A percentile compares a stretch with the other conserved stretches of the same genome.
Conservation (phyloP, 2,888 invertebrate genomes). For the Rhopalosiphum nymphaeae region DNA sequence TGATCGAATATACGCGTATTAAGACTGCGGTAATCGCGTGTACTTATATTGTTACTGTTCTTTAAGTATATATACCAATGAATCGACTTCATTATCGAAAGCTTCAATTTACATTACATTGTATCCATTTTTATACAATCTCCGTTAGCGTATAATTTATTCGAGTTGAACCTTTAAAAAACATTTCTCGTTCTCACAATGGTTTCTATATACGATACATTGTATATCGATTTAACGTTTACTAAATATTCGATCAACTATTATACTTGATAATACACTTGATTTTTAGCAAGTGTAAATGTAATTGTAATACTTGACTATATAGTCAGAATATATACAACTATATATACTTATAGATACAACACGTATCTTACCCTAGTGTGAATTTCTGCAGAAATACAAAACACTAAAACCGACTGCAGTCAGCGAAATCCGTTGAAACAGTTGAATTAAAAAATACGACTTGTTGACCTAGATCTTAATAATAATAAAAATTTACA, state of each 20-base stretch:
- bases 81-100: slow-evolving; percentile 31
- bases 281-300: neutral
- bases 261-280: neutral
- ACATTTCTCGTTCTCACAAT: neutral
- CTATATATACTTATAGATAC: neutral
- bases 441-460: neutral
- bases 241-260: neutral
- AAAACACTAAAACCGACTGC: neutral
- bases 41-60: neutral
- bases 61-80: neutral
- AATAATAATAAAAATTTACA: neutral
- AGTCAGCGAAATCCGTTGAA: neutral
- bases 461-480: neutral
- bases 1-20: neutral
- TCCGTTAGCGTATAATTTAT: neutral
- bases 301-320: neutral
- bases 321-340: neutral
- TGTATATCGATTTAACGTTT: neutral
- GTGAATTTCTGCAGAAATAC: neutral
- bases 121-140: neutral
- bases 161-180: neutral
- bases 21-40: neutral
- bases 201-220: neutral
- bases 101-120: slow-evolving; percentile 31
- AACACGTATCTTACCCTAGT: neutral